Evolutionary conservation across 2,113 vertebrate species (phyloP).

Genomic region (Ammospiza caudacuta): DNA sequence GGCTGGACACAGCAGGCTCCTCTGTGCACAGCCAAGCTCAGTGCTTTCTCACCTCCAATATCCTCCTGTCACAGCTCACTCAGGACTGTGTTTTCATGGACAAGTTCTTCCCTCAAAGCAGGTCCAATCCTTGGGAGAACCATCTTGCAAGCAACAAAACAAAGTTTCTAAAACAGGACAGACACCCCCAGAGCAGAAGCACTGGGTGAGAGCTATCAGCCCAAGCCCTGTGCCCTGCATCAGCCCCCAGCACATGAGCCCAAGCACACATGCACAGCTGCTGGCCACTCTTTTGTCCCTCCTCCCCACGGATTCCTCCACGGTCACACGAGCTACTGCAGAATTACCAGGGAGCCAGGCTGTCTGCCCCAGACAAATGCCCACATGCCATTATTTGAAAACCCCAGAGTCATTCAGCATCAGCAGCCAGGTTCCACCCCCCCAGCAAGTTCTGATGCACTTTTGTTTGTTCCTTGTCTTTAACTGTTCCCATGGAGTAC

Average conservation of each 20-base stretch:
- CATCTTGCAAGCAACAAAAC: not conserved
- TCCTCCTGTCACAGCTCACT: not conserved
- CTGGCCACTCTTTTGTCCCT: not conserved
- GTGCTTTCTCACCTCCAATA: rapidly evolving
- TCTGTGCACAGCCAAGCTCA: not conserved
- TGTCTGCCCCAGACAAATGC: conserved; percentile 29
- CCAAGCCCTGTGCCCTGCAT: not conserved
- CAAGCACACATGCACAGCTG: not conserved
- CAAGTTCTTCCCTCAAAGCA: not conserved
- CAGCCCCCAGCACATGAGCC: not conserved
- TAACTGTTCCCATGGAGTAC: not conserved
- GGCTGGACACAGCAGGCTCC: not conserved
- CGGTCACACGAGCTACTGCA: conserved; percentile 31
- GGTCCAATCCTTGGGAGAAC: not conserved
- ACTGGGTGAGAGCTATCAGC: not conserved
- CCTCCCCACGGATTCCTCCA: not conserved
- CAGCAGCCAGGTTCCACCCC: not conserved
- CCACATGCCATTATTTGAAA: conserved; percentile 8
- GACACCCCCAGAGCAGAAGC: not conserved
- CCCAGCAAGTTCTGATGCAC: not conserved
- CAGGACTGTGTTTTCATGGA: not conserved
- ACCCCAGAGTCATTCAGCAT: not conserved
- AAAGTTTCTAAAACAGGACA: not conserved
- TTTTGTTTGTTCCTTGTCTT: not conserved
- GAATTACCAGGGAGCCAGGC: conserved; percentile 60